These are phyloP conservation scores for Endotricha flammealis DNA, from an alignment of 2,888 invertebrate genomes.

Conservation along the genomic window DNA sequence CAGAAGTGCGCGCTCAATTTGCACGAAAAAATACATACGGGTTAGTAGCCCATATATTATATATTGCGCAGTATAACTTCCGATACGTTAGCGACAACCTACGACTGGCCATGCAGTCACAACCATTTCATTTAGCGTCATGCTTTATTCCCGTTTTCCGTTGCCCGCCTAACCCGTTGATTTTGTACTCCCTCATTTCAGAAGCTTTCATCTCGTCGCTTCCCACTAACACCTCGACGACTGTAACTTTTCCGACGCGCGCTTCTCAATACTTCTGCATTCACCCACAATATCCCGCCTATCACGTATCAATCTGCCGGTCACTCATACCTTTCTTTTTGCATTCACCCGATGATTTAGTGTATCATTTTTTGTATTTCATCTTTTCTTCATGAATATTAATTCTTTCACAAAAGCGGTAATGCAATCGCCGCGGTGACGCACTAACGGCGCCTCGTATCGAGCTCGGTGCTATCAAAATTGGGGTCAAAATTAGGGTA, in stretches of 20 bases:
- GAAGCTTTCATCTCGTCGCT: slow-evolving; percentile 72
- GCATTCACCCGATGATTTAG: slow-evolving; percentile 55
- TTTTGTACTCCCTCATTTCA: slow-evolving; percentile 53
- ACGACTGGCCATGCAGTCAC: slow-evolving; percentile 51
- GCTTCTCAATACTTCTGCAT: slow-evolving; percentile 69
- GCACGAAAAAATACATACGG: slow-evolving; percentile 81
- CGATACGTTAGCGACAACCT: slow-evolving; percentile 58
- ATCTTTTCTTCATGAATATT: slow-evolving; percentile 73
- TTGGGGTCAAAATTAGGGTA: slow-evolving; percentile 48
- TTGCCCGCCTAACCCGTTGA: slow-evolving; percentile 72
- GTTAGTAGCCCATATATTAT: slow-evolving; percentile 79
- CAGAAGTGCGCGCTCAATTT: slow-evolving; percentile 81
- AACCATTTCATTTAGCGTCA: slow-evolving; percentile 68
- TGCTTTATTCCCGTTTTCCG: slow-evolving; percentile 71
- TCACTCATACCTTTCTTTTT: slow-evolving; percentile 46
- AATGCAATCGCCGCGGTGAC: slow-evolving; percentile 75
- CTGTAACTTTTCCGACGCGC: slow-evolving; percentile 56
- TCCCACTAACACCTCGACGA: slow-evolving; percentile 67
- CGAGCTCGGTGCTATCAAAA: slow-evolving; percentile 43
- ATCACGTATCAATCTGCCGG: slow-evolving; percentile 49
- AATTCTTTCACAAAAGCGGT: slow-evolving; percentile 77
- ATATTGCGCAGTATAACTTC: slow-evolving; percentile 58
- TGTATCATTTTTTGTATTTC: slow-evolving; percentile 51
- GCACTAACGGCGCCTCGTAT: slow-evolving; percentile 47
- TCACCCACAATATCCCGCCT: slow-evolving; percentile 46